phyloP scores from a whole-genome alignment of 2,888 invertebrate genomes.

The Agonopterix arenella region DNA sequence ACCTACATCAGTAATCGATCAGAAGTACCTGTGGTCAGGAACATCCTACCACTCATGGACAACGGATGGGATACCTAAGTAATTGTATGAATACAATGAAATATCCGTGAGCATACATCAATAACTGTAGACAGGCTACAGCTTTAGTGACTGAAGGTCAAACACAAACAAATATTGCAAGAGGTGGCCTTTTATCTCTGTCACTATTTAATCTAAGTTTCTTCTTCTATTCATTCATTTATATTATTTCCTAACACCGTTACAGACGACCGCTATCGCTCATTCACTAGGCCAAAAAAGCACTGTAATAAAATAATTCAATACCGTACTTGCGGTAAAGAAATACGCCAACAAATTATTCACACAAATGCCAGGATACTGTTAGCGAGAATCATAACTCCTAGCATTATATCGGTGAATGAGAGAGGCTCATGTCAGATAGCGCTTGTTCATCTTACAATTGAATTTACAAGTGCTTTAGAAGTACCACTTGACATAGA shows the following conservation, averaged over 20 bases:
- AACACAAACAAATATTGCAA: too few species aligned
- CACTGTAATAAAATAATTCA: constrained; percentile 14
- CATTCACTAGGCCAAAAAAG: constrained; percentile 4
- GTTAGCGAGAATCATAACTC: constrained; percentile 21
- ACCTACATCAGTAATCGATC: too few species aligned
- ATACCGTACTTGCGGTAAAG: constrained; percentile 30
- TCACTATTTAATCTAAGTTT: too few species aligned
- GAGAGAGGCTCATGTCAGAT: constrained; percentile 19
- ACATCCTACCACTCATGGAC: too few species aligned
- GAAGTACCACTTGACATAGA: constrained; percentile 21
- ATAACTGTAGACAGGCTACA: background rate
- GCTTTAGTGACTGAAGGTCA: background rate
- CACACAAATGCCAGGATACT: constrained; percentile 34
- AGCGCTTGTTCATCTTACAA: background rate
- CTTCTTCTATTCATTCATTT: too few species aligned
- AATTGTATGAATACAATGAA: too few species aligned
- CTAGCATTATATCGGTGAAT: constrained; percentile 18
- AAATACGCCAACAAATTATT: constrained; percentile 28
- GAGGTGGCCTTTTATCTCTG: too few species aligned
- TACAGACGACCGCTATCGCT: constrained; percentile 8
- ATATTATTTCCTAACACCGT: background rate
- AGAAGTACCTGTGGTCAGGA: too few species aligned
- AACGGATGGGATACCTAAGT: too few species aligned
- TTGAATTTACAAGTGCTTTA: constrained; percentile 8
- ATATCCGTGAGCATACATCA: too few species aligned